Base-by-base conservation (phyloP, 2,888 invertebrate genomes). In the Kuschelorhynchus macadamiae region DNA sequence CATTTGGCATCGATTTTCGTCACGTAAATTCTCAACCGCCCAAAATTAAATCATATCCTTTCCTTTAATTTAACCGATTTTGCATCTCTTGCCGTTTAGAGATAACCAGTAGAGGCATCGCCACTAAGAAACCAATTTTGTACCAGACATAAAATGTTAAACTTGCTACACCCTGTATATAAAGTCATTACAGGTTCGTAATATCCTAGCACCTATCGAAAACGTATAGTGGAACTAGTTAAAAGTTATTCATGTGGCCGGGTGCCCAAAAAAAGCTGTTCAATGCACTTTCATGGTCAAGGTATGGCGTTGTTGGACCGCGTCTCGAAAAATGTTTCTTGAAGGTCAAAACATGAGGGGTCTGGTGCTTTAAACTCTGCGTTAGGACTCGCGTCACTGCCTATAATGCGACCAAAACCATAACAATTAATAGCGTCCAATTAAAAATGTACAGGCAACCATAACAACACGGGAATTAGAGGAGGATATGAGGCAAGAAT, bases 271-370 rank as follows among this genome's bases (percentile, higher is more conserved):
- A 68, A 69, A 57, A 18, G 53, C 20, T 63, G 68, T 68, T 64
- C 69, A 65, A 64, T 69, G 64, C 64, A 69, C 69, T 65, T 59
- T 69, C 69, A 69, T 69, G 69, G 69, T 53, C 69, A 69, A 64
- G 69, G 60, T 52, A 68, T 68, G 63, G 68, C 68, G 68, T 63
- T 55, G 68, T 63, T 60, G 61, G 55, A 55, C 61, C 41, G 67
- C 61, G 61, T 61, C 61, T 59, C 49, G 52, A 55, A 61, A n/a
- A 50, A 60, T 60, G 16, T 39, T 39, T 39, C 50, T 60, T 53
- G 59, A 67, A 67, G 67, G 67, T 67, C 53, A 67, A 47, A 53
- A 47, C 44, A 59, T 66, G 59, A 52, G 57, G 56, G 56, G 36
- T 52, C 49, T 42, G 52, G 66, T 66, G 52, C 60, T 46, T 59